Percentiles rank a stretch among this genome's conserved stretches.
Evolutionary conservation across 2,888 invertebrate species (phyloP).

Genomic region (Hymenopus coronatus): DNA sequence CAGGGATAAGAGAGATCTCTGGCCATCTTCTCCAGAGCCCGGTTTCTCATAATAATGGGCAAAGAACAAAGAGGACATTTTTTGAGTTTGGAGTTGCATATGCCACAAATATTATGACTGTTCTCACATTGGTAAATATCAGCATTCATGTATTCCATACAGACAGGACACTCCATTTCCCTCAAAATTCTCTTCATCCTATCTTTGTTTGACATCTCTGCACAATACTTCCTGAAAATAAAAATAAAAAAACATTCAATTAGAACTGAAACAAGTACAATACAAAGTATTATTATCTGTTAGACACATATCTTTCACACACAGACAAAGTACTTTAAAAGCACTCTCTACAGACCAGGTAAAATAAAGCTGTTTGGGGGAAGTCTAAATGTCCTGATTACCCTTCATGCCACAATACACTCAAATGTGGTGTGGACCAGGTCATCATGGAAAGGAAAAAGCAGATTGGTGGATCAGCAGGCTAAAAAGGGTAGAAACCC

Average conservation of each 20-base stretch:
- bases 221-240: neutral
- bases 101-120: neutral
- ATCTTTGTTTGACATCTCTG: neutral
- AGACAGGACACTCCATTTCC: neutral
- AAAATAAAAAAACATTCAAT: neutral
- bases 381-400: too few species aligned
- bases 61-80: neutral
- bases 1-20: neutral
- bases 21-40: neutral
- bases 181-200: neutral
- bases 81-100: neutral
- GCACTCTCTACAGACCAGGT: too few species aligned
- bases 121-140: neutral
- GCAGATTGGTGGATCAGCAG: too few species aligned
- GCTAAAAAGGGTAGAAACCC: too few species aligned
- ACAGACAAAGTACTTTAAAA: too few species aligned
- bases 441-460: too few species aligned
- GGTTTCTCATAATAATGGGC: neutral
- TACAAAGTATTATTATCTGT: too few species aligned
- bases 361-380: too few species aligned
- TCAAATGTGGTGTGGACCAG: too few species aligned
- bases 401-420: too few species aligned
- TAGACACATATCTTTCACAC: too few species aligned
- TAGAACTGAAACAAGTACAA: neutral
- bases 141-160: neutral